Evolutionary conservation across 2,113 vertebrate species (phyloP), one percentile per base, ranked within the genome.

Genomic region (Atherinomorus stipes): DNA sequence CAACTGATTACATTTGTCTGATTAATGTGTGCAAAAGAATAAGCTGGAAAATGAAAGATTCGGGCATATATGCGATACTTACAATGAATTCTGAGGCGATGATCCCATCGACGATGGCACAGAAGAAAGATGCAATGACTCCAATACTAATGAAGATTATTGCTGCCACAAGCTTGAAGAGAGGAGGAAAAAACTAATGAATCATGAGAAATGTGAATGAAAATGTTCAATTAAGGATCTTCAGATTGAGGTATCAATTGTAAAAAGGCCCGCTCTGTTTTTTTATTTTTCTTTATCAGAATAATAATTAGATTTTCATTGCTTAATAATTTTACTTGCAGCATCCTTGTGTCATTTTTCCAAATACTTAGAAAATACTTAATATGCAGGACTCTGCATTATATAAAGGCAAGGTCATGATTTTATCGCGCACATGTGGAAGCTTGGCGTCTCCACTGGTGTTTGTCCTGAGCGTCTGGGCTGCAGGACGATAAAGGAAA

Each of bases 101-200:
- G 80, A 98, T 94, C 18, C 96, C 96, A 0, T 99, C 97, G 60
- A 98, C 93, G 3, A 97, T 91, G 71, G 97, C 95, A 54, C 97
- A 97, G 89, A 96, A 95, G 92, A 98, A 98, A 0, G 97, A 95
- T 0, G 95, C 93, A 19, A 95, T 95, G 54, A 96, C 94, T 0
- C 98, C 98, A 11, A 98, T 95, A 79, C 96, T 97, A 94, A 98
- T 93, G 85, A 98, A 98, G 71, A 99, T 96, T 0, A 98, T 96
- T 45, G 98, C 94, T 1, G 97, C 96, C 66, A 96, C 92, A 65
- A 99, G 37, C 97, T 98, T 82, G 77, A 68, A 67, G 79, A 51
- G 12, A 70, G 19, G n/a, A 49, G 26, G 42, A 49, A 40, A 37
- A 21, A 38, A 31, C 80, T 4, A 38, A 18, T 16, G n/a, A 34